Evolutionary conservation across 2,113 vertebrate species (phyloP).

Genomic region (Nestor notabilis): DNA sequence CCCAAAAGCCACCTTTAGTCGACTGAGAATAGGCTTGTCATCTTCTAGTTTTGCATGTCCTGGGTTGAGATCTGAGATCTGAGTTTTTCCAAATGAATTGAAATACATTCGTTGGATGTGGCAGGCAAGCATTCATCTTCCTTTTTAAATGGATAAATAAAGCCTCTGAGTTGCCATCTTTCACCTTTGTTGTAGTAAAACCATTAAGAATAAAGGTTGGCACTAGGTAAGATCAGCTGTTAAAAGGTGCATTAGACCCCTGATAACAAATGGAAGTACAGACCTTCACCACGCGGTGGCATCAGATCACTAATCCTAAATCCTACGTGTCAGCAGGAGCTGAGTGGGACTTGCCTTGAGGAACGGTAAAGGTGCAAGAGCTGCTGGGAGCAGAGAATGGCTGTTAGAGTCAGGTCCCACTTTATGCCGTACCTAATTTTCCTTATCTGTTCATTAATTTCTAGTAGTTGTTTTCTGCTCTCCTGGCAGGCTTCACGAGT

Average conservation of each 20-base stretch:
- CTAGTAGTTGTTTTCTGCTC: neutral
- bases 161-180: neutral
- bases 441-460: neutral
- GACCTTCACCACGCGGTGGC: constrained; percentile 49
- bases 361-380: neutral
- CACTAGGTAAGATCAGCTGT: neutral
- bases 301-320: neutral
- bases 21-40: neutral
- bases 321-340: fast-evolving
- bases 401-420: neutral
- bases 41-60: neutral
- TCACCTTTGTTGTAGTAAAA: neutral
- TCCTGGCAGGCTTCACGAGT: neutral
- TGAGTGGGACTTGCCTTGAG: neutral
- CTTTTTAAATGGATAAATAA: neutral
- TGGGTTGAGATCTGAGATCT: neutral
- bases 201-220: neutral
- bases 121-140: neutral
- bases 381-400: neutral
- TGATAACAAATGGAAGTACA: neutral
- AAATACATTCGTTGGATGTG: neutral
- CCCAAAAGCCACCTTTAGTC: neutral
- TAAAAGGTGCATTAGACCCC: neutral
- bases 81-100: neutral
- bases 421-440: neutral